Percentiles rank a stretch among this genome's conserved stretches.
These are phyloP conservation scores for Frankliniella intonsa DNA, from an alignment of 2,888 invertebrate genomes.

Conservation along the genomic window DNA sequence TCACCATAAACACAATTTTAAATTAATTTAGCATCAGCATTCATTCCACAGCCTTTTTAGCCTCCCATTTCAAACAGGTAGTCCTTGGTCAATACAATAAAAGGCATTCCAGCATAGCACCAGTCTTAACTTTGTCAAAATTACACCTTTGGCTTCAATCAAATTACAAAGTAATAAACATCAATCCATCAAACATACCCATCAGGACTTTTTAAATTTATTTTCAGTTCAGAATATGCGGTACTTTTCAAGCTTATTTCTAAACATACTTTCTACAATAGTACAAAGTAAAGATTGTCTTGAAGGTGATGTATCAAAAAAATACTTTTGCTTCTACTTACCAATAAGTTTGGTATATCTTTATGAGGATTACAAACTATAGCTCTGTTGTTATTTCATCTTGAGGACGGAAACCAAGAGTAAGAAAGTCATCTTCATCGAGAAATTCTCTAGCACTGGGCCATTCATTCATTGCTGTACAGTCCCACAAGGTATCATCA, in stretches of 20 bases:
- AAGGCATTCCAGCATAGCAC: slow-evolving; percentile 8
- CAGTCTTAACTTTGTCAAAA: slow-evolving; percentile 17
- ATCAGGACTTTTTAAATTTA: not conserved
- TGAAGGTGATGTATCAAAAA: not conserved
- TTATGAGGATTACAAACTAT: slow-evolving; percentile 44
- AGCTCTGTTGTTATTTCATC: slow-evolving; percentile 85
- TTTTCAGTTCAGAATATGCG: not conserved
- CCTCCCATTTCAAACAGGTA: not conserved
- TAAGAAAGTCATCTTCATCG: slow-evolving; percentile 72
- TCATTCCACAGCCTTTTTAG: not conserved
- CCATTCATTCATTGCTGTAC: slow-evolving; percentile 7
- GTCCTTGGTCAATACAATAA: slow-evolving; percentile 12
- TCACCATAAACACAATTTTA: not conserved
- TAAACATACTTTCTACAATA: not conserved
- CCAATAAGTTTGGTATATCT: not conserved
- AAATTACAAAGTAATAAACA: slow-evolving; percentile 41
- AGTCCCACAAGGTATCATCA: slow-evolving; percentile 14
- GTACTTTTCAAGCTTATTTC: not conserved
- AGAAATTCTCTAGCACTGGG: slow-evolving; percentile 35
- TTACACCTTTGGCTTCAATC: slow-evolving; percentile 44
- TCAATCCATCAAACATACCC: not conserved
- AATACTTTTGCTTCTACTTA: not conserved
- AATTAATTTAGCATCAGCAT: not conserved
- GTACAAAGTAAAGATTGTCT: not conserved
- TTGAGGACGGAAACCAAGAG: slow-evolving; percentile 78